These are phyloP conservation scores for Morinoia aosen DNA, from an alignment of 2,888 invertebrate species.

Conservation along the genomic window DNA sequence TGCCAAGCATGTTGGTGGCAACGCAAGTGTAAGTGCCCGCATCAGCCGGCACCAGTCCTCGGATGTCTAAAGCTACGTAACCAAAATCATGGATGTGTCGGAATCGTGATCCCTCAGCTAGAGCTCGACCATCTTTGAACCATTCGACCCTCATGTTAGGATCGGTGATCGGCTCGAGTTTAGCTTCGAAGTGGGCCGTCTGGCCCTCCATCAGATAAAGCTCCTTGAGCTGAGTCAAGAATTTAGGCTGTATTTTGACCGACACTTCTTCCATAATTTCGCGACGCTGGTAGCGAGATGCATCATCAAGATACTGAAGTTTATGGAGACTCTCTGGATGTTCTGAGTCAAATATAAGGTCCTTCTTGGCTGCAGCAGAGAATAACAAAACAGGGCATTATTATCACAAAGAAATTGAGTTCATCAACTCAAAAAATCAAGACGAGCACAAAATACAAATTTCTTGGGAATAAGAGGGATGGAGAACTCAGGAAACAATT, in stretches of 20 bases:
- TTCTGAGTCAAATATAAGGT: constrained; percentile 81
- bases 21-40: constrained; percentile 93
- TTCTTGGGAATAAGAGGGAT: background rate
- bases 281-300: constrained; percentile 68
- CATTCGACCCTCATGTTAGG: constrained; percentile 96
- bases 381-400: constrained; percentile 44
- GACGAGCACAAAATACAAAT: background rate
- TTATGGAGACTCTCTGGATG: constrained; percentile 93
- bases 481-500: background rate
- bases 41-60: constrained; percentile 96
- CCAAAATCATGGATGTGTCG: constrained; percentile 98
- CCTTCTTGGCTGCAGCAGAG: constrained; percentile 79
- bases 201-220: constrained; percentile 86
- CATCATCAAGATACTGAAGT: constrained; percentile 86
- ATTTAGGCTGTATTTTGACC: constrained; percentile 69
- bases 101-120: constrained; percentile 86
- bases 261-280: constrained; percentile 68
- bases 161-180: constrained; percentile 96
- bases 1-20: constrained; percentile 90
- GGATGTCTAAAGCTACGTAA: constrained; percentile 96
- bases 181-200: constrained; percentile 97
- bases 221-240: constrained; percentile 70
- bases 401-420: background rate
- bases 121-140: constrained; percentile 94
- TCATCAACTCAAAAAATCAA: background rate